Conservation (phyloP, 1,140 invertebrate species). For the Zelostemma sp. region DNA sequence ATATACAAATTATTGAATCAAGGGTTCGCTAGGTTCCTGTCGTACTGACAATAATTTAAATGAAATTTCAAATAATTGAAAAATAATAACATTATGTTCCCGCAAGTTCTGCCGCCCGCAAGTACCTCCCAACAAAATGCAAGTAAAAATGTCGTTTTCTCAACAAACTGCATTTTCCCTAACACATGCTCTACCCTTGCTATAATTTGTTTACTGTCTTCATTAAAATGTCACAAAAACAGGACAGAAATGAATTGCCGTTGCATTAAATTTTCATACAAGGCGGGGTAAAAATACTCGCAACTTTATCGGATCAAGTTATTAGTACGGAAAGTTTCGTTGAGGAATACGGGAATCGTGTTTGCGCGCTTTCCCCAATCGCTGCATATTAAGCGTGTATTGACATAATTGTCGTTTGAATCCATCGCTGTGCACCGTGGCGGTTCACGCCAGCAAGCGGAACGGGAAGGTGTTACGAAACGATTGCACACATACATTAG, state of each 20-base stretch:
- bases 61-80: no score
- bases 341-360: no score
- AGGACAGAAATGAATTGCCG: not conserved
- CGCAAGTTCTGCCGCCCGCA: no score
- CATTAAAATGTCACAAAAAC: not conserved
- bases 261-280: not conserved
- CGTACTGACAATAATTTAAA: no score
- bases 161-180: not conserved
- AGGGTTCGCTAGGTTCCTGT: no score
- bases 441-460: not conserved
- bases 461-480: constrained; percentile 18
- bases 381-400: not conserved
- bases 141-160: not conserved
- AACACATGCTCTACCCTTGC: not conserved
- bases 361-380: not conserved
- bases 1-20: no score
- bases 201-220: not conserved
- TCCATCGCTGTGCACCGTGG: not conserved
- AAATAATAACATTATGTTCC: no score
- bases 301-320: no score
- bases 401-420: constrained; percentile 2
- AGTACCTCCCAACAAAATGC: no score
- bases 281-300: no score
- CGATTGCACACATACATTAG: constrained; percentile 53
- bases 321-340: no score